These are phyloP conservation scores for Bucco capensis DNA, from an alignment of 2,113 vertebrate genomes.

Conservation along the genomic window DNA sequence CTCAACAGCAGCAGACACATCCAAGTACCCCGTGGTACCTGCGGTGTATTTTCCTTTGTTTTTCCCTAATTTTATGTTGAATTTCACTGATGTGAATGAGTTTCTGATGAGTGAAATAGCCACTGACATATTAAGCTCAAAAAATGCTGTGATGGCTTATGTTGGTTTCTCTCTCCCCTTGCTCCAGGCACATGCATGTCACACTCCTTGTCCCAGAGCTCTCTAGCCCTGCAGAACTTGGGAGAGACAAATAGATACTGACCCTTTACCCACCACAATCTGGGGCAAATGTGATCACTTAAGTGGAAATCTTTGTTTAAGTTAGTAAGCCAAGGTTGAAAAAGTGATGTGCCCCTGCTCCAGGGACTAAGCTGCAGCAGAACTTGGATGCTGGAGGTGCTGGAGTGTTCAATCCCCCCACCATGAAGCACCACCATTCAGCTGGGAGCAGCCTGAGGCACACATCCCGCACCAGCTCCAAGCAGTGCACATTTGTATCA, in stretches of 20 bases:
- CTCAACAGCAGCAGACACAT: neutral
- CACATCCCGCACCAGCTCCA: neutral
- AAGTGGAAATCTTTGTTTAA: conserved; percentile 13
- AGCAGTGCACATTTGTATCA: conserved; percentile 43
- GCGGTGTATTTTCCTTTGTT: neutral
- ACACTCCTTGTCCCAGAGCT: neutral
- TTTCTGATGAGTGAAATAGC: neutral
- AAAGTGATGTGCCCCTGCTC: neutral
- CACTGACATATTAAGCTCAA: neutral
- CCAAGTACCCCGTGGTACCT: neutral
- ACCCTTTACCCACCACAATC: neutral
- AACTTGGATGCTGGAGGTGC: conserved; percentile 16
- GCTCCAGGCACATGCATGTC: neutral
- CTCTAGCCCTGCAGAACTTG: neutral
- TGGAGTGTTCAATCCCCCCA: conserved; percentile 28
- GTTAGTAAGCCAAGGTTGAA: conserved; percentile 34
- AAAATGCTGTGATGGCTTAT: neutral
- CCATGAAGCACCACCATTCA: neutral
- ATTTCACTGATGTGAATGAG: neutral
- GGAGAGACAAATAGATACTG: neutral
- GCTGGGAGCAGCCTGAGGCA: conserved; percentile 35
- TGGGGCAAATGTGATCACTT: neutral
- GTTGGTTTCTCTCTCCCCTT: neutral
- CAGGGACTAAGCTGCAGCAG: conserved; percentile 21
- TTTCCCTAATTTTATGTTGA: neutral